Evolutionary conservation across 2,797 vertebrate species (phyloP).

Genomic region (Hippoglossus hippoglossus): DNA sequence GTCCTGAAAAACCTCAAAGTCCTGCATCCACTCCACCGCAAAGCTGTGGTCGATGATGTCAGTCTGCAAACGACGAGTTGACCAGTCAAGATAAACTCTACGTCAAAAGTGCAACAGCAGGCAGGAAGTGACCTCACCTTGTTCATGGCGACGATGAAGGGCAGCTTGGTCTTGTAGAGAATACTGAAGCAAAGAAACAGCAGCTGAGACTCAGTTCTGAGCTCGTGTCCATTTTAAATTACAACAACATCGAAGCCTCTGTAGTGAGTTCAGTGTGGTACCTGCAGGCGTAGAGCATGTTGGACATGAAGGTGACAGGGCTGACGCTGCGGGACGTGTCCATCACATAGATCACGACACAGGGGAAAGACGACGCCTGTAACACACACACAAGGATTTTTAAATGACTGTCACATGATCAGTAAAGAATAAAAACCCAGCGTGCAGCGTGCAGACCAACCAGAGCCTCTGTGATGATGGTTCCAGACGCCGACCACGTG

Average conservation of each 20-base stretch:
- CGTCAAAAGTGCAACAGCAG: not conserved
- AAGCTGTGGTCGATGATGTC: slow-evolving; percentile 98
- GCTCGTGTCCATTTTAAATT: too few species aligned
- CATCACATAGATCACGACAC: slow-evolving; percentile 95
- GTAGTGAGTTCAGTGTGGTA: slow-evolving; percentile 50
- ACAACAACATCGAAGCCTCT: not conserved
- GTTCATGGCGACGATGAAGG: slow-evolving; percentile 97
- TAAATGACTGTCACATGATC: not conserved
- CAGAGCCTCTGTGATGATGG: slow-evolving; percentile 97
- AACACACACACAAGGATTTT: slow-evolving; percentile 5
- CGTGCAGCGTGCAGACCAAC: slow-evolving; percentile 70
- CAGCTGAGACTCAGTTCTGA: too few species aligned
- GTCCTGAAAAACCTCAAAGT: slow-evolving; percentile 96
- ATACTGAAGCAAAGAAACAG: slow-evolving; percentile 82
- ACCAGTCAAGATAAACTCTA: not conserved
- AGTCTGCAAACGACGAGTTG: slow-evolving; percentile 79
- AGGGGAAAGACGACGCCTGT: slow-evolving; percentile 95
- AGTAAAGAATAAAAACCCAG: not conserved
- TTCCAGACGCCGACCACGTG: slow-evolving; percentile 97
- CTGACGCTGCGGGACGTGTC: slow-evolving; percentile 95
- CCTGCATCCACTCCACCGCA: slow-evolving; percentile 98
- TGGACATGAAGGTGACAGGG: slow-evolving; percentile 98
- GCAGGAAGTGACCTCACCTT: slow-evolving; percentile 85
- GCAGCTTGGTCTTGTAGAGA: slow-evolving; percentile 97
- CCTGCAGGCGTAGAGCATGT: slow-evolving; percentile 99